Evolutionary conservation across 2,113 vertebrate species (phyloP), one percentile per base, ranked within the genome.

Genomic region (Crypturellus undulatus): DNA sequence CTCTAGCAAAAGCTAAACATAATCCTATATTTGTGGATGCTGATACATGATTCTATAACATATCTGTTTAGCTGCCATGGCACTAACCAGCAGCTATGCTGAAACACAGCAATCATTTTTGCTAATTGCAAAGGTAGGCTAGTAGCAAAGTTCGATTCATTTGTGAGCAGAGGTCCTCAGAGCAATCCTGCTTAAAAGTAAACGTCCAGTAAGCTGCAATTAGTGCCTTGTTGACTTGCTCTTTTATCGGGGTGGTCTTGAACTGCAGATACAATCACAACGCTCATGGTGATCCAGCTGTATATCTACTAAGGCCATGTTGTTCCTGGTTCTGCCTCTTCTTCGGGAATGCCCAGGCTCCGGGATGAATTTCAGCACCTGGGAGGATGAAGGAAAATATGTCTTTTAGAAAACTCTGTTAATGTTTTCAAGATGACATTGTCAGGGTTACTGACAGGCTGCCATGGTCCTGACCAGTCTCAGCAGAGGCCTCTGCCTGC

Each of bases 311-410:
- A 99, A 97, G 71, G 96, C 86, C 98, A 98, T 98, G 92, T 97
- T 98, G 96, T 97, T 98, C 98, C 98, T 96, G 14, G 98, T 94
- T 92, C 72, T 98, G 43, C 95, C 94, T 92, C 93, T 98, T 96
- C 95, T 98, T 79, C 96, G 98, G 94, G 96, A 69, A 92, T 95
- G 96, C 26, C 94, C 97, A 51, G 96, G 95, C 80, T 99, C 99
- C n/a, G 99, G 98, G 68, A 98, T 10, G 4, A 99, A 99, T 97
- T 99, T 99, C 92, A 99, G 97, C 90, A 99, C 99, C 99, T 99
- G 88, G 28, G 79, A 96, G 43, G 79, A 95, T 85, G 77, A 96
- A 79, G n/a, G 90, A 9, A 97, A 94, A 94, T 4, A 8, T 13
- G 77, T 0, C 85, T 72, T 67, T 87, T 81, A 97, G 83, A 69